Base-by-base conservation (phyloP, 2,113 vertebrate species). In the Tiliqua scincoides region DNA sequence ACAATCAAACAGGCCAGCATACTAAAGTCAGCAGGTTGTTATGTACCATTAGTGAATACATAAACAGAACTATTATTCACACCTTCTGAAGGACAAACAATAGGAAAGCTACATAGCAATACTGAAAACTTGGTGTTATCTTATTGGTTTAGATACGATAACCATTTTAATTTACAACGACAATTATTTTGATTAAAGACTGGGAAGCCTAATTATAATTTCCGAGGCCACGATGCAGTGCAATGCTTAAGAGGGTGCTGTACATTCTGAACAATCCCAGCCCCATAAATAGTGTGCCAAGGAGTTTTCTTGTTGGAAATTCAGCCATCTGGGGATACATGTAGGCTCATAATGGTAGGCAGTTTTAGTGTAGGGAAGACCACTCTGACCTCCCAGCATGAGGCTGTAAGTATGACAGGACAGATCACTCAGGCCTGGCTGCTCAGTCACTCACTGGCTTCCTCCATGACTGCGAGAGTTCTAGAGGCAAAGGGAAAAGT, bases 401-500 rank as follows among this genome's bases (percentile, higher is more conserved):
- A 94, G 89, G 87, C 82, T 91, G 91, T 72, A 90, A 94, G 79
- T 48, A 0, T 79, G 88, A 87, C 1, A 89, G 88, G 79, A 75
- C 87, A 92, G 90, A 80, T 84, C 82, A 87, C 90, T 93, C 87
- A 75, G 89, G 87, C 77, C 91, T 87, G 89, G 89, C 89, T 90
- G 90, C 81, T 88, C 89, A 92, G 78, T 89, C 90, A 91, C 82
- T 85, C 93, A 74, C 0, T 89, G 89, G 82, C 79, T 89, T 93
- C 92, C 40, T 95, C 91, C 89, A 92, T 86, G 92, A 91, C 74
- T 94, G 37, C 74, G 86, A 30, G 40, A 88, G 85, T 90, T 94
- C 93, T 95, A 83, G 90, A 93, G 85, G 86, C 88, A 94, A 92
- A 93, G 94, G 93, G 75, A 94, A 91, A 95, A 93, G 92, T 89